phyloP scores from a whole-genome alignment of 2,113 vertebrate species.

The Toxotes jaculatrix region DNA sequence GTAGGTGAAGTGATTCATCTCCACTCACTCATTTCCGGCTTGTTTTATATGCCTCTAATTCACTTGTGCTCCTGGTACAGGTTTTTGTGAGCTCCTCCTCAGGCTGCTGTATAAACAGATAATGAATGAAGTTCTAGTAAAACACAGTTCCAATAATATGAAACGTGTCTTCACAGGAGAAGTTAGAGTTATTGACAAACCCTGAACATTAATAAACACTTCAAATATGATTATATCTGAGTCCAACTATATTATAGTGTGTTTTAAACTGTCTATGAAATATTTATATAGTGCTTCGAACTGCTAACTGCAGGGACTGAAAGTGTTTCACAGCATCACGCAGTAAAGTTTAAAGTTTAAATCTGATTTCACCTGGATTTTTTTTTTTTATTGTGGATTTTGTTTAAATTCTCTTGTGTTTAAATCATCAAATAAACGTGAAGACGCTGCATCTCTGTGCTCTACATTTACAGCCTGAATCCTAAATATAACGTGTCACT shows the following conservation, averaged over 20 bases:
- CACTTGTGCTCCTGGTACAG: not conserved
- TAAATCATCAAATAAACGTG: too few species aligned
- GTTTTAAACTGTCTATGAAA: not conserved
- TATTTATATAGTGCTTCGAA: not conserved
- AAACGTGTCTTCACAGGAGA: not conserved
- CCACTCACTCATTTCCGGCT: not conserved
- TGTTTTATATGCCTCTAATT: not conserved
- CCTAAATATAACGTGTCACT: constrained; percentile 29
- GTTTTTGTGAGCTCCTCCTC: not conserved
- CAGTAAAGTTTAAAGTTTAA: too few species aligned
- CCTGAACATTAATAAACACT: not conserved
- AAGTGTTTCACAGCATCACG: not conserved
- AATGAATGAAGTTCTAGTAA: too few species aligned
- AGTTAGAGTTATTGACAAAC: not conserved
- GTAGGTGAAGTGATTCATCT: not conserved
- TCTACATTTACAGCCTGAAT: not conserved
- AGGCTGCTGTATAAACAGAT: not conserved
- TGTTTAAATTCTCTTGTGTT: not conserved
- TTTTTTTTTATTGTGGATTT: not conserved
- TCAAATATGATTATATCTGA: too few species aligned
- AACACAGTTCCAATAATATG: not conserved
- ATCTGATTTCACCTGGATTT: not conserved
- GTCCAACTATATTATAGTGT: too few species aligned
- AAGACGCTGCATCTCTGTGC: not conserved
- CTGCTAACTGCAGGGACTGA: not conserved